Conservation (phyloP, 2,113 vertebrate genomes). For the Grantiella picta region DNA sequence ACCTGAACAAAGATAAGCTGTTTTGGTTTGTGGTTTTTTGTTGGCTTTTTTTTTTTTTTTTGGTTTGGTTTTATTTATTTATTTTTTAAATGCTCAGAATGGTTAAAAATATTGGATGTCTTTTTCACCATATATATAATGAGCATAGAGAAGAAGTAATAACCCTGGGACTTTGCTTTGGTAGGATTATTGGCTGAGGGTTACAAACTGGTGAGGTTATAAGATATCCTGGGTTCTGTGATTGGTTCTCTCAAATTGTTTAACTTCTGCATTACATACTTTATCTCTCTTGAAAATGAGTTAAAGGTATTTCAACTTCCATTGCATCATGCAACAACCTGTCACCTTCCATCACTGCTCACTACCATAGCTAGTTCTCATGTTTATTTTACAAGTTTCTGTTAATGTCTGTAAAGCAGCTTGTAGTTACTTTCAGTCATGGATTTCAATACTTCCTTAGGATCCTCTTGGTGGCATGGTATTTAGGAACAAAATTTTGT, state of each 20-base stretch:
- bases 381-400: neutral
- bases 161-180: neutral
- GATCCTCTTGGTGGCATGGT: neutral
- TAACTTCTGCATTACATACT: neutral
- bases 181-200: neutral
- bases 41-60: neutral
- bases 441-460: neutral
- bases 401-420: neutral
- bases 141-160: neutral
- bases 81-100: neutral
- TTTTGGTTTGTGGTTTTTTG: neutral
- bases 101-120: neutral
- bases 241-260: neutral
- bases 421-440: neutral
- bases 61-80: accelerated
- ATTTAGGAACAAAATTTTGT: neutral
- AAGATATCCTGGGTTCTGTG: neutral
- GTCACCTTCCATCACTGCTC: neutral
- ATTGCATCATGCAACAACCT: neutral
- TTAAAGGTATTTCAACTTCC: neutral
- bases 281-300: neutral
- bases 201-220: neutral
- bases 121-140: neutral
- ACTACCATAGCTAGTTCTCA: neutral
- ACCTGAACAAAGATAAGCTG: neutral